Base-by-base conservation (phyloP, 2,113 vertebrate genomes). In the Gymnocephalus cernua region DNA sequence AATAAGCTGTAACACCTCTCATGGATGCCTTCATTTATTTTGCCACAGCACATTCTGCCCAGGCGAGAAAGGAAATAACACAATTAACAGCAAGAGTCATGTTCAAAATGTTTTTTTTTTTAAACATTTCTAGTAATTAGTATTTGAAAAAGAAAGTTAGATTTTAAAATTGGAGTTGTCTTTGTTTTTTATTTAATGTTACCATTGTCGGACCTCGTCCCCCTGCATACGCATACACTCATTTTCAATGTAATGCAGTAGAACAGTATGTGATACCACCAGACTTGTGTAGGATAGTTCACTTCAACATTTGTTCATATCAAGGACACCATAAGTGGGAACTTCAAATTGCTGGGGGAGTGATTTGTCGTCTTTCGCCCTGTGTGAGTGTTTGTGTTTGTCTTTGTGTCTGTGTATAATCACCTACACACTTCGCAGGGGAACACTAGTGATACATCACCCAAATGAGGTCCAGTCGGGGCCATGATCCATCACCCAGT, bases 1-100 rank as follows among this genome's bases (percentile, higher is more conserved):
- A 94, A 95, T 93, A 94, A 94, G 89, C 93, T 76, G 92, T 84
- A 92, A 94, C 93, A 93, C 94, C 92, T 90, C 91, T 86, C 69
- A 57, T 79, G 79, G 82, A 90, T 86, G 85, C 79, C 88, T 81
- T 91, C 93, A 94, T 95, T 93, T 92, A 89, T 95, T 94, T 93
- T 89, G 79, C 86, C 44, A 45, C 65, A 41, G 71, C 85, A 62
- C 64, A 19, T 77, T 79, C 86, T 89, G 90, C 66, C 80, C 81
- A 58, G 41, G 61, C 27, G 56, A 76, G 83, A 79, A 80, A 74
- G 68, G 68, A 83, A 85, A 85, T 74, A 69, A 83, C 29, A 74
- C 68, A 82, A 86, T 88, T 92, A 89, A 84, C 73, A 86, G 86
- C 82, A 70, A 27, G 38, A 73, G 25, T 48, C 38, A n/a, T 65